A percentile compares a stretch with the other conserved stretches of the same genome.
These are phyloP conservation scores for Pseudochromis fuscus DNA, from an alignment of 2,797 vertebrate species.

Conservation along the genomic window DNA sequence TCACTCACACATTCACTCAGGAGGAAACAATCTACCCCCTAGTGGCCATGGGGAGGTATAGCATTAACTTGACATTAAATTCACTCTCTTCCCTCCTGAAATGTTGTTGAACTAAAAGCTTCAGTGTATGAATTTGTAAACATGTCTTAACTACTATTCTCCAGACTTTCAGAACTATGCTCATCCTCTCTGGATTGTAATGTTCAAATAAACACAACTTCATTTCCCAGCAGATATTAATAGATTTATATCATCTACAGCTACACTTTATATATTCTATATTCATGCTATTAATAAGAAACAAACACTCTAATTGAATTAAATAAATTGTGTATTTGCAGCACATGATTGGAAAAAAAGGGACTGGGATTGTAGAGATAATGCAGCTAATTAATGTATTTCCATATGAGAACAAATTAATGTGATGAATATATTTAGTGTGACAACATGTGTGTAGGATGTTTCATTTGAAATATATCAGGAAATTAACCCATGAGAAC, in stretches of 20 bases:
- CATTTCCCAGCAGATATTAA: background rate
- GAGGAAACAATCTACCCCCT: constrained; percentile 2
- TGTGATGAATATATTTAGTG: background rate
- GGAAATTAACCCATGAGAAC: too few relatives aligned
- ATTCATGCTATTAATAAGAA: background rate
- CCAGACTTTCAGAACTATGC: too few relatives aligned
- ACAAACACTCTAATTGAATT: too few relatives aligned
- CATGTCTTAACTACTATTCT: too few relatives aligned
- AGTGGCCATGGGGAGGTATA: constrained; percentile 8
- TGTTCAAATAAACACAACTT: too few relatives aligned
- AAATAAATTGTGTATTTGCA: background rate
- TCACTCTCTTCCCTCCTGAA: background rate
- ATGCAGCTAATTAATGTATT: background rate
- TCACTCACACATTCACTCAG: background rate
- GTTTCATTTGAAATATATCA: too few relatives aligned
- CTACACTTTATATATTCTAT: background rate
- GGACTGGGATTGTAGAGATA: background rate
- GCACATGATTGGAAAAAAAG: background rate
- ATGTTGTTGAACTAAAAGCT: too few relatives aligned
- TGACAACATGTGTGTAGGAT: too few relatives aligned
- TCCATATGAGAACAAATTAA: background rate
- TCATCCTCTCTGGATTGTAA: too few relatives aligned
- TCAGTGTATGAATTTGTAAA: too few relatives aligned
- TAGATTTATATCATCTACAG: background rate
- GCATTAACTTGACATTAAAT: background rate